Conservation (phyloP, 2,113 vertebrate species). For the Dasypus novemcinctus region DNA sequence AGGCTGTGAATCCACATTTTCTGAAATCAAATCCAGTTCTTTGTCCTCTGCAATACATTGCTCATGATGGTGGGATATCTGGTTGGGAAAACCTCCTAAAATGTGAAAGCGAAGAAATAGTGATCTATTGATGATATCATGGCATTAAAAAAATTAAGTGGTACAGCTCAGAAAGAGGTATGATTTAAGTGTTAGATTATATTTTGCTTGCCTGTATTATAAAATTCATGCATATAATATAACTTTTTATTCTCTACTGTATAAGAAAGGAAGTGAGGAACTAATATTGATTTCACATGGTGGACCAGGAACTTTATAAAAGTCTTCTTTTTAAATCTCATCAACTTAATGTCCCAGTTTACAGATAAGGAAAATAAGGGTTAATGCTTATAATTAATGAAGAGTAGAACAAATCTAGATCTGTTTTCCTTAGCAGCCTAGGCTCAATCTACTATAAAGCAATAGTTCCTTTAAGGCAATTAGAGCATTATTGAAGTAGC, state of each 20-base stretch:
- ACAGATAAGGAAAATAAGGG: not conserved
- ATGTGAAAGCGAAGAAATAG: not conserved
- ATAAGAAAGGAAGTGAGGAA: not conserved
- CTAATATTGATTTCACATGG: not conserved
- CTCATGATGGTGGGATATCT: accelerated
- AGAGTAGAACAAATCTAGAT: not conserved
- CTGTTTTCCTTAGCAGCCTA: not conserved
- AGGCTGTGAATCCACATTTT: not conserved
- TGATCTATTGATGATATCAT: not conserved
- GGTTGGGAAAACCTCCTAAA: not conserved
- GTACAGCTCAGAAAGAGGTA: not conserved
- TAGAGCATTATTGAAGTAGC: not conserved
- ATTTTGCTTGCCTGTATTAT: not conserved
- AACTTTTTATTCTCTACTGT: not conserved
- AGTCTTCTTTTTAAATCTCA: not conserved
- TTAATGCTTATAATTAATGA: not conserved
- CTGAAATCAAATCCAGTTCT: no score
- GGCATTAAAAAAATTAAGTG: not conserved
- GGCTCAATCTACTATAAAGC: not conserved
- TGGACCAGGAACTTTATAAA: not conserved
- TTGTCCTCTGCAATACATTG: not conserved
- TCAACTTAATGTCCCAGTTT: not conserved
- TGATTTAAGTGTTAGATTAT: not conserved
- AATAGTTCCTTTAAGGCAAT: not conserved
- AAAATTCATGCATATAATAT: not conserved